These are phyloP conservation scores for Dryomyza anilis DNA, from an alignment of 2,888 invertebrate genomes.

Conservation along the genomic window DNA sequence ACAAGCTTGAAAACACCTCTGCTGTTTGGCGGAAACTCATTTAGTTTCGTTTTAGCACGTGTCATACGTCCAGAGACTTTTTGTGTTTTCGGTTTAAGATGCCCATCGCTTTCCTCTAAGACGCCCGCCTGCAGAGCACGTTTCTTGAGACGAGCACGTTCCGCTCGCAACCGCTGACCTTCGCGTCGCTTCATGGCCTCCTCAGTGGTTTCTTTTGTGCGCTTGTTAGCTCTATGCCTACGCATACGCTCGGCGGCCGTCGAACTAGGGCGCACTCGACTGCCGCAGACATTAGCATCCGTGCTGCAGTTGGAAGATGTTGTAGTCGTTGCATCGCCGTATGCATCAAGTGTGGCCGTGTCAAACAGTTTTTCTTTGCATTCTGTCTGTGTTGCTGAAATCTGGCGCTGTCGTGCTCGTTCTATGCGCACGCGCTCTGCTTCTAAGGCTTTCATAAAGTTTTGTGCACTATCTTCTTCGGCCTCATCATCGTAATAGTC, in stretches of 20 bases:
- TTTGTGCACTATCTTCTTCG: too few relatives aligned
- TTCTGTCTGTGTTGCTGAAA: background rate
- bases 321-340: background rate
- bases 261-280: too few relatives aligned
- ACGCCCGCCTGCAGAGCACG: background rate
- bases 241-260: background rate
- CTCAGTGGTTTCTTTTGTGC: background rate
- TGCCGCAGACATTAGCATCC: background rate
- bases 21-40: background rate
- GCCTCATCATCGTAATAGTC: background rate
- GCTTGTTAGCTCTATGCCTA: background rate
- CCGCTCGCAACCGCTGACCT: background rate
- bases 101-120: background rate
- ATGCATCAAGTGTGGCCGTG: background rate
- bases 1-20: background rate
- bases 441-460: background rate
- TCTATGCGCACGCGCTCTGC: conserved; percentile 3
- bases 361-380: too few relatives aligned
- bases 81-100: background rate
- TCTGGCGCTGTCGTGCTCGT: background rate
- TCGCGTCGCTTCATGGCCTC: background rate
- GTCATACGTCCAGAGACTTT: background rate
- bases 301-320: background rate
- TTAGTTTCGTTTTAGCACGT: background rate
- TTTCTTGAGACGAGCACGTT: background rate